These are phyloP conservation scores for Helicoverpa assulta DNA, from an alignment of 2,888 invertebrate genomes.

Conservation along the genomic window DNA sequence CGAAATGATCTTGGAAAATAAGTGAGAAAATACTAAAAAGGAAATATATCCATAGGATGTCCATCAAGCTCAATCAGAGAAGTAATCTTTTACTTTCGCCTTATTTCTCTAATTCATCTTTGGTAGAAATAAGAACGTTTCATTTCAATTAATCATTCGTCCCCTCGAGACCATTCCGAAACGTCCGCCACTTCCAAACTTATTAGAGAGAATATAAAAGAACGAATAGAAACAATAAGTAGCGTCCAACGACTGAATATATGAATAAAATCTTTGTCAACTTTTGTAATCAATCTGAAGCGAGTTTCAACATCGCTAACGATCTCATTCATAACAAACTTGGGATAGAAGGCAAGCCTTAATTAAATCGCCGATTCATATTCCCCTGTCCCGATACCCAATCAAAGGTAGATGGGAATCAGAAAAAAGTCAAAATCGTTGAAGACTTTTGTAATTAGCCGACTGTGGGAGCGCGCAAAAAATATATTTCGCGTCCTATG, in stretches of 20 bases:
- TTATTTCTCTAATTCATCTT: constrained; percentile 59
- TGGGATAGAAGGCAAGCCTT: constrained; percentile 62
- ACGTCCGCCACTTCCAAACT: constrained; percentile 63
- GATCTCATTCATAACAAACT: constrained; percentile 65
- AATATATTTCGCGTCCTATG: constrained; percentile 65
- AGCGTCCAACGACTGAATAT: constrained; percentile 62
- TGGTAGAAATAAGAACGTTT: constrained; percentile 56
- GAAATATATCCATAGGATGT: constrained; percentile 57
- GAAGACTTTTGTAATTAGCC: constrained; percentile 73
- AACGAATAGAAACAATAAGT: constrained; percentile 63
- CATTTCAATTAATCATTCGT: constrained; percentile 62
- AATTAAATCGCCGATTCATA: constrained; percentile 77
- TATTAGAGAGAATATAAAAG: constrained; percentile 61
- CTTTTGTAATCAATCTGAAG: constrained; percentile 65
- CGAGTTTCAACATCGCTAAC: constrained; percentile 61
- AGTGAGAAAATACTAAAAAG: constrained; percentile 34
- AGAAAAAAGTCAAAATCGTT: constrained; percentile 71
- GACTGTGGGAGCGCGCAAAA: constrained; percentile 58
- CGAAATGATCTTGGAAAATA: constrained; percentile 23
- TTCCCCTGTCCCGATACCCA: constrained; percentile 70
- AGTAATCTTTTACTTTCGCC: constrained; percentile 52
- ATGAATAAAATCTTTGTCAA: constrained; percentile 67
- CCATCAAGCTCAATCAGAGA: constrained; percentile 44
- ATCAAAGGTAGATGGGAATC: constrained; percentile 65
- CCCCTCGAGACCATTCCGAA: constrained; percentile 45